A percentile compares a stretch with the other conserved stretches of the same genome.
phyloP scores from a whole-genome alignment of 2,888 invertebrate genomes.

The Drosophila rellima region DNA sequence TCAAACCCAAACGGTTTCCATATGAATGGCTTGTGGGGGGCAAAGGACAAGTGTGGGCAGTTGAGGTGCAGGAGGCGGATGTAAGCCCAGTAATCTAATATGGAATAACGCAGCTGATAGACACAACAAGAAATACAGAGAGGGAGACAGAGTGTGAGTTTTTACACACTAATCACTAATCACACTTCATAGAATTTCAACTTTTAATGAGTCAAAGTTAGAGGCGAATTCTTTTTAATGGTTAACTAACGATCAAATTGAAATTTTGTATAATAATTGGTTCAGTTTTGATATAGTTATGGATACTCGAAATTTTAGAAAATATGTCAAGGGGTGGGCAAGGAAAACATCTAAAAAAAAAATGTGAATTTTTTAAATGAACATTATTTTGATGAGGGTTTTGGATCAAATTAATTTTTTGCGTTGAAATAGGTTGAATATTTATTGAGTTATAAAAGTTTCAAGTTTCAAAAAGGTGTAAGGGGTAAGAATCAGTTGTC shows the following conservation, averaged over 20 bases:
- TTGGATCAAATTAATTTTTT: no score
- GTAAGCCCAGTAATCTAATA: not conserved
- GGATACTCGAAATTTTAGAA: not conserved
- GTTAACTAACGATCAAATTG: no score
- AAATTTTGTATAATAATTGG: not conserved
- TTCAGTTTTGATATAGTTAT: not conserved
- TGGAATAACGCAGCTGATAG: not conserved
- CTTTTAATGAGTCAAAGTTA: no score
- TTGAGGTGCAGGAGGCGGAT: not conserved
- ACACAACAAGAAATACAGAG: not conserved
- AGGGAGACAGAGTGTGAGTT: not conserved
- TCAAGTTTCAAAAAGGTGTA: no score
- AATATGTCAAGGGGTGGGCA: not conserved
- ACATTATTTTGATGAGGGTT: no score
- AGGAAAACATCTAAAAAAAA: not conserved
- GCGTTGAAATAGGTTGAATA: no score
- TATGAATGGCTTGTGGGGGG: conserved; percentile 43
- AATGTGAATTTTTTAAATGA: not conserved
- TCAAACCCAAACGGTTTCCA: conserved; percentile 60
- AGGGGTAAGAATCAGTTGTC: no score
- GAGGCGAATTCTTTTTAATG: no score
- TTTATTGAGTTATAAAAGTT: no score
- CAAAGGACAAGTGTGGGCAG: not conserved
- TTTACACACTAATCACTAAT: not conserved
- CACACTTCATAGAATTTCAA: no score